phyloP scores from a whole-genome alignment of 2,888 invertebrate genomes.

The Drosophila rellima region DNA sequence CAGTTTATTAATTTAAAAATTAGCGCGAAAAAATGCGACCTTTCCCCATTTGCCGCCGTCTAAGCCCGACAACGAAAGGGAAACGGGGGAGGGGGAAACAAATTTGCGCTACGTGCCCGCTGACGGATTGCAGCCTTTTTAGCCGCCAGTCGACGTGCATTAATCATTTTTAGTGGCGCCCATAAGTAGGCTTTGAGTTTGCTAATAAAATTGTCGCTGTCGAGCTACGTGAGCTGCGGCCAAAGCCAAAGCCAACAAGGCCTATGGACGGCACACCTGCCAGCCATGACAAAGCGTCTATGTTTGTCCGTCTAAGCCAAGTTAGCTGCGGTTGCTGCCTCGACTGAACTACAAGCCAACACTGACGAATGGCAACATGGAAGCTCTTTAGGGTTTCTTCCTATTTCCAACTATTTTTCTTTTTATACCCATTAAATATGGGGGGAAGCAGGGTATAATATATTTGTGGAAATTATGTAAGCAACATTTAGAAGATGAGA shows the following conservation, averaged over 20 bases:
- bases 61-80: neutral
- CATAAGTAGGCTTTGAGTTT: constrained; percentile 79
- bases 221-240: constrained; percentile 28
- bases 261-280: constrained; percentile 37
- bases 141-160: constrained; percentile 73
- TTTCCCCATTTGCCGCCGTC: neutral
- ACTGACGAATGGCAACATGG: constrained; percentile 48
- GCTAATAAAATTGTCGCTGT: constrained; percentile 81
- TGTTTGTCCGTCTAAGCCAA: constrained; percentile 60
- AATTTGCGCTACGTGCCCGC: constrained; percentile 72
- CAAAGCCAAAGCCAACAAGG: constrained; percentile 2
- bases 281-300: constrained; percentile 79
- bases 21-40: constrained; percentile 71
- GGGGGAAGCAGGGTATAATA: neutral
- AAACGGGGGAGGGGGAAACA: constrained; percentile 42
- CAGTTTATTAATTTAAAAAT: constrained; percentile 81
- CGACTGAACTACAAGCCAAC: constrained; percentile 12
- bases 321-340: constrained; percentile 30
- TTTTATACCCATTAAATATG: constrained; percentile 9
- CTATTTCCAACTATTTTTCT: constrained; percentile 75
- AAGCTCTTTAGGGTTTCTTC: constrained; percentile 48
- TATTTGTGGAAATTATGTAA: neutral
- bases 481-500: neutral
- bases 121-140: constrained; percentile 82
- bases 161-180: constrained; percentile 82